Conservation (phyloP, 2,797 vertebrate genomes). For the Chelmon rostratus region DNA sequence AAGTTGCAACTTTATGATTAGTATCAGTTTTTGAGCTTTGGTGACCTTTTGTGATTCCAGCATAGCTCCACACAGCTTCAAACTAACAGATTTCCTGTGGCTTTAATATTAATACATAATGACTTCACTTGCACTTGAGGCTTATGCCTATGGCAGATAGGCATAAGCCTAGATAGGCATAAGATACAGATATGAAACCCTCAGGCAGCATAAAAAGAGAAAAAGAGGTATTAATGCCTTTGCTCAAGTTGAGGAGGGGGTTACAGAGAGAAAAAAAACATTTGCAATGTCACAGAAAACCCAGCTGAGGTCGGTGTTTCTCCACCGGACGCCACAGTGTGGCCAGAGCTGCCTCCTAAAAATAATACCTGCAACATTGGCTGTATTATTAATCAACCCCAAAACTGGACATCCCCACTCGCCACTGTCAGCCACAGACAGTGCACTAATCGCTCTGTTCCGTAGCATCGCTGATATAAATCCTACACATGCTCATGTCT, state of each 20-base stretch:
- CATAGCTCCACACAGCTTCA: neutral
- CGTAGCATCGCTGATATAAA: neutral
- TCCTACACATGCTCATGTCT: neutral
- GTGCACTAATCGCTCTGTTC: accelerated
- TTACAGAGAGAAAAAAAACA: neutral
- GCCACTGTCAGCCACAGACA: neutral
- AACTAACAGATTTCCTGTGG: neutral
- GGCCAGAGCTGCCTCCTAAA: constrained; percentile 15
- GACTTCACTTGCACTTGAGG: neutral
- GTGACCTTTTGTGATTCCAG: neutral
- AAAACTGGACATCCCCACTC: neutral
- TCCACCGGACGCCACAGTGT: constrained; percentile 21
- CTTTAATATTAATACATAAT: neutral
- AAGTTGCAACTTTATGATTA: neutral
- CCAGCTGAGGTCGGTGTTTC: constrained; percentile 75
- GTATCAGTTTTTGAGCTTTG: neutral
- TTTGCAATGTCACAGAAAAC: constrained; percentile 24
- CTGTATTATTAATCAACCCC: constrained; percentile 22
- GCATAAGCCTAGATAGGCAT: too few species aligned
- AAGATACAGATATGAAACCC: neutral
- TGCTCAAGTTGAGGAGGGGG: neutral
- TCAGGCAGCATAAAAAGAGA: neutral
- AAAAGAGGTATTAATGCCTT: neutral
- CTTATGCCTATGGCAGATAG: too few species aligned
- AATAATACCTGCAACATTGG: constrained; percentile 18